These are phyloP conservation scores for Corythornis cristatus DNA, from an alignment of 2,113 vertebrate species.

Conservation along the genomic window DNA sequence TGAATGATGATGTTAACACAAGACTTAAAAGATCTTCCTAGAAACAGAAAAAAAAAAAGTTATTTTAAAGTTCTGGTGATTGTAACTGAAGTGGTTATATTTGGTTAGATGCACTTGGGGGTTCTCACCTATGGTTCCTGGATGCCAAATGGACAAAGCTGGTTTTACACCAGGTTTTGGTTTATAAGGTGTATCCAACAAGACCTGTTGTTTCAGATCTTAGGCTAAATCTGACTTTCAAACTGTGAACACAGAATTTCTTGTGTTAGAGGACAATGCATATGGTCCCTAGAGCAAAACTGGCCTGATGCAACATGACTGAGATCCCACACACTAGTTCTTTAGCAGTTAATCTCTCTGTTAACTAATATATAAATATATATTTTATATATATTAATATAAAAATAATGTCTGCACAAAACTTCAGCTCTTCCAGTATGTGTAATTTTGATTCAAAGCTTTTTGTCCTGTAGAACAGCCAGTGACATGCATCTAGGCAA, in stretches of 20 bases:
- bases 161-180: background rate
- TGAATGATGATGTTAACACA: background rate
- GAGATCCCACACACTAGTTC: background rate
- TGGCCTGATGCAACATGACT: background rate
- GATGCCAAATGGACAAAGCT: background rate
- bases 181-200: background rate
- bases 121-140: background rate
- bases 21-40: background rate
- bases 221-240: background rate
- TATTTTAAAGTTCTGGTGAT: background rate
- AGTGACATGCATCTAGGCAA: background rate
- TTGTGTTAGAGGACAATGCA: background rate
- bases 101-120: background rate
- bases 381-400: too few species aligned
- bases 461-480: background rate
- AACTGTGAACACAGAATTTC: background rate
- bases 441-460: background rate
- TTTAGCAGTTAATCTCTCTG: background rate
- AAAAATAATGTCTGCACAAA: background rate
- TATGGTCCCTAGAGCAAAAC: background rate
- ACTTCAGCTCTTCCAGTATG: background rate
- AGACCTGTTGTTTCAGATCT: background rate
- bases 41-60: background rate
- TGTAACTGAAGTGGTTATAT: background rate
- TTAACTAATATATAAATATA: too few species aligned